Evolutionary conservation across 2,113 vertebrate species (phyloP).

Genomic region (Tragelaphus strepsiceros): DNA sequence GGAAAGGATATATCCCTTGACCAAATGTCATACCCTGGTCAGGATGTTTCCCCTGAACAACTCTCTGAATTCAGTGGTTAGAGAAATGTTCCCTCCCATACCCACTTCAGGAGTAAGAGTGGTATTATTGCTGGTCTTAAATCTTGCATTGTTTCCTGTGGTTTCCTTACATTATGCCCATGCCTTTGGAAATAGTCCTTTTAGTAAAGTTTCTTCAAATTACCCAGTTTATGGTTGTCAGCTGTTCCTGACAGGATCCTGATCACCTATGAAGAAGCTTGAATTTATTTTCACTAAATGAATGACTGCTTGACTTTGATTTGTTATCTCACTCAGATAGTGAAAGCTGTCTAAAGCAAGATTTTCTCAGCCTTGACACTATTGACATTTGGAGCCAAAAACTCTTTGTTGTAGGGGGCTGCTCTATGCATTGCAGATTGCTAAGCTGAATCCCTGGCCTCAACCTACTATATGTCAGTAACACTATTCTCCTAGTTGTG

Average conservation of each 20-base stretch:
- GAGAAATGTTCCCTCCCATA: background rate
- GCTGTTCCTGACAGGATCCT: background rate
- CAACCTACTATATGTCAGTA: background rate
- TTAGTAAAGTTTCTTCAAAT: background rate
- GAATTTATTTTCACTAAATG: background rate
- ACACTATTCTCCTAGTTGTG: background rate
- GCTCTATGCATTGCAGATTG: background rate
- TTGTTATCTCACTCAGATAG: background rate
- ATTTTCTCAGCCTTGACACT: background rate
- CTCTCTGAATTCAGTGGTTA: background rate
- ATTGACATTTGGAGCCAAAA: background rate
- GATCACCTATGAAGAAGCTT: background rate
- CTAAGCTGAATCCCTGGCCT: background rate
- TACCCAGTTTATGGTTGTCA: background rate
- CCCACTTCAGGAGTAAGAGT: background rate
- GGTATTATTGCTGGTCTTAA: background rate
- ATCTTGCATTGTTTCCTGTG: background rate
- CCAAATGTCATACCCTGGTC: background rate
- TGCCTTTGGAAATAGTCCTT: background rate
- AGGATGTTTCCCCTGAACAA: background rate
- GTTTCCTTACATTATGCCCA: background rate
- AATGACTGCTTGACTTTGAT: background rate
- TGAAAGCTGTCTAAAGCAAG: background rate
- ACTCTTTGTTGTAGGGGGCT: background rate
- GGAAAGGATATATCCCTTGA: background rate